Evolutionary conservation across 2,113 vertebrate genomes (phyloP).

Genomic region (Hepsetus odoe): DNA sequence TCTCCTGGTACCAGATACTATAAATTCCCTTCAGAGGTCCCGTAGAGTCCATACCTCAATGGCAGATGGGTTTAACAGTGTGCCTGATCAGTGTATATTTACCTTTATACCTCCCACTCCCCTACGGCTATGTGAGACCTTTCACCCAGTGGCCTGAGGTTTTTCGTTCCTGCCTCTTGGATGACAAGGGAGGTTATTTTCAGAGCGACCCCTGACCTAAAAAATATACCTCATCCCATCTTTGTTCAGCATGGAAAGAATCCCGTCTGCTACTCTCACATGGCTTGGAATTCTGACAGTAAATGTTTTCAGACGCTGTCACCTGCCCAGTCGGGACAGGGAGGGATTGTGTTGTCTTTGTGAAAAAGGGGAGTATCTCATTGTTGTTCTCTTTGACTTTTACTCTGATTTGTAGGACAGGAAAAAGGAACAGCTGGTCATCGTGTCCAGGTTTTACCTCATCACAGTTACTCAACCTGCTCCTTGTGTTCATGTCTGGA

Average conservation of each 20-base stretch:
- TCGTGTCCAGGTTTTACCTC: conserved; percentile 14
- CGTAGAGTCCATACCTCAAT: too few relatives aligned
- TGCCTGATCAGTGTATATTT: too few relatives aligned
- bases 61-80: too few relatives aligned
- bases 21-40: too few relatives aligned
- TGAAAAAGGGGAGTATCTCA: conserved; percentile 8
- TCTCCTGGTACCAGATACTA: too few relatives aligned
- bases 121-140: not conserved
- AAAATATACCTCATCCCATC: conserved; percentile 26
- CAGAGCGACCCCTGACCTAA: conserved; percentile 48
- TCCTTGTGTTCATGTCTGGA: not conserved
- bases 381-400: conserved; percentile 41
- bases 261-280: conserved; percentile 51
- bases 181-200: conserved; percentile 45
- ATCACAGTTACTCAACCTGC: not conserved
- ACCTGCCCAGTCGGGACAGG: conserved; percentile 50
- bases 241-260: conserved; percentile 64
- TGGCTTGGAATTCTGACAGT: conserved; percentile 50
- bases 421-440: not conserved
- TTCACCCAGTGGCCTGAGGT: conserved; percentile 23
- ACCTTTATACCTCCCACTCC: not conserved
- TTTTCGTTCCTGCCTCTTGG: not conserved
- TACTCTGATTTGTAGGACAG: not conserved
- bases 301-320: conserved; percentile 63
- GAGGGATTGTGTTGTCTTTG: conserved; percentile 22